Conservation (phyloP, 1,140 invertebrate genomes). For the Heliconius congener region DNA sequence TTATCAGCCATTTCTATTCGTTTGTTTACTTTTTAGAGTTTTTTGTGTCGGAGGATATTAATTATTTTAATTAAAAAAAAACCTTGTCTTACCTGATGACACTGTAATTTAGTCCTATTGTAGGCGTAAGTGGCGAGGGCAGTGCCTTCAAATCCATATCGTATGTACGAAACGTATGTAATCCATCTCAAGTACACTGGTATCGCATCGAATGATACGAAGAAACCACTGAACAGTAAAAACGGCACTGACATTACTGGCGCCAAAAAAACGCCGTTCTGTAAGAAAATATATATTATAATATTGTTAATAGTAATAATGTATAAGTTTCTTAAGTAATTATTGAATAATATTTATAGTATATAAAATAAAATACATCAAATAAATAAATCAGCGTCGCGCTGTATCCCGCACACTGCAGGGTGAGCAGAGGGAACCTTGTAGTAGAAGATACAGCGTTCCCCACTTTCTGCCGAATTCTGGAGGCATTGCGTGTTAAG, state of each 20-base stretch:
- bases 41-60: too few relatives aligned
- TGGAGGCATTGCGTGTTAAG: too few relatives aligned
- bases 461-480: too few relatives aligned
- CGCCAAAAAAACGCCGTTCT: slow-evolving; percentile 97
- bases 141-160: slow-evolving; percentile 97
- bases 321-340: too few relatives aligned
- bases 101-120: slow-evolving; percentile 89
- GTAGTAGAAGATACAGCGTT: too few relatives aligned
- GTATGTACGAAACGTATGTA: slow-evolving; percentile 96
- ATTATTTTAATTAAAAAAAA: neutral
- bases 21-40: too few relatives aligned
- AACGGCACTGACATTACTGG: slow-evolving; percentile 97
- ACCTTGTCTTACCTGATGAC: slow-evolving; percentile 82
- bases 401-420: too few relatives aligned
- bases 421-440: too few relatives aligned
- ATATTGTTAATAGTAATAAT: neutral
- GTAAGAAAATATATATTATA: slow-evolving; percentile 44
- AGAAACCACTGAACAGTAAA: slow-evolving; percentile 97
- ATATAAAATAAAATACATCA: too few relatives aligned
- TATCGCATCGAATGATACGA: slow-evolving; percentile 98
- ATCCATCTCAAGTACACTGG: slow-evolving; percentile 97
- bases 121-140: slow-evolving; percentile 96
- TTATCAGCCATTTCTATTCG: too few relatives aligned
- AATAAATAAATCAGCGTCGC: too few relatives aligned
- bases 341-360: too few relatives aligned